These are phyloP conservation scores for Pachyseris speciosa DNA, from an alignment of 64 coral and sea anemone genomes.

Conservation along the genomic window DNA sequence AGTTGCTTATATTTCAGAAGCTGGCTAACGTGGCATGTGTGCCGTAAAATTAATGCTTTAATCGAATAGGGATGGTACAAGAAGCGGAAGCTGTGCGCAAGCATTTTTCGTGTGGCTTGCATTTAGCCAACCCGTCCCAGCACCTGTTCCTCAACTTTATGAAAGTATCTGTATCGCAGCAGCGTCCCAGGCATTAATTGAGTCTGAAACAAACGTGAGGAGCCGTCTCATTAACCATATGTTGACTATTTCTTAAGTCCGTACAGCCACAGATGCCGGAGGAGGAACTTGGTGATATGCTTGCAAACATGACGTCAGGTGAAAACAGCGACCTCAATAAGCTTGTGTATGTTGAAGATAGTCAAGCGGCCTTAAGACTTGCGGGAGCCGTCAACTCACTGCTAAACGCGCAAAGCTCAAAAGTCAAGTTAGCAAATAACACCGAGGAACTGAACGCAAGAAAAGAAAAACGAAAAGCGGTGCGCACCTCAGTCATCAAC, in stretches of 20 bases:
- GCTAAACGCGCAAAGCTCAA: not conserved
- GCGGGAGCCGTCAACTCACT: constrained; percentile 16
- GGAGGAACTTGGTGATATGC: not conserved
- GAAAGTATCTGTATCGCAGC: too few species aligned
- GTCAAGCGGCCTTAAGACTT: not conserved
- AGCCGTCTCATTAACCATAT: too few species aligned
- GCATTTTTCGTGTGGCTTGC: too few species aligned
- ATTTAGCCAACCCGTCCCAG: too few species aligned
- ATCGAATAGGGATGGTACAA: too few species aligned
- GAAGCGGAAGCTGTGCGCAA: too few species aligned
- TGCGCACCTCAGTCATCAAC: not conserved
- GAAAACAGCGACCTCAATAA: constrained; percentile 24
- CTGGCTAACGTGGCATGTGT: too few species aligned
- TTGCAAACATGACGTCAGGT: constrained; percentile 28
- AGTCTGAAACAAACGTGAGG: too few species aligned
- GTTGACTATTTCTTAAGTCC: constrained; percentile 29
- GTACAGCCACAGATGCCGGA: constrained; percentile 1
- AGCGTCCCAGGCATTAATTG: too few species aligned
- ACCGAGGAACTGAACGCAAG: not conserved
- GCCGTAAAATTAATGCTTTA: too few species aligned
- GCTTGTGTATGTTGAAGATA: not conserved
- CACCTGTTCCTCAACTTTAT: too few species aligned
- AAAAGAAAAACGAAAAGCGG: constrained; percentile 1
- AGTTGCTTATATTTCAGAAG: too few species aligned
- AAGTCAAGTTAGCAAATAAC: not conserved